A percentile compares a stretch with the other conserved stretches of the same genome.
phyloP scores from a whole-genome alignment of 2,888 invertebrate genomes.

The Chrysomela aeneicollis region DNA sequence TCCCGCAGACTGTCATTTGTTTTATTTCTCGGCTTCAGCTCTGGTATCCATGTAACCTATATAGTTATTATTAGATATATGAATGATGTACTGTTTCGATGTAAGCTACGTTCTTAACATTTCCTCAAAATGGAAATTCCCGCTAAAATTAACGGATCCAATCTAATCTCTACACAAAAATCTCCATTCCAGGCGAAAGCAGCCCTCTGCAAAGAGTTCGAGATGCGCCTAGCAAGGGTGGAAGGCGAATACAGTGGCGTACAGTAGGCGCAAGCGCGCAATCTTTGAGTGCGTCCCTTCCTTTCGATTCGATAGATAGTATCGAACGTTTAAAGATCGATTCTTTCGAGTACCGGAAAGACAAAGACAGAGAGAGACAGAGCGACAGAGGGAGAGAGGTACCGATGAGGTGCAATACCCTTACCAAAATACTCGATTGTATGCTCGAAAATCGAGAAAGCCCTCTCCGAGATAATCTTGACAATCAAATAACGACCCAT shows the following conservation, averaged over 20 bases:
- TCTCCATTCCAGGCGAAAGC: conserved; percentile 54
- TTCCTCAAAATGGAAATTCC: too few relatives aligned
- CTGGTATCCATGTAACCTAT: too few relatives aligned
- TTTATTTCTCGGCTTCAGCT: too few relatives aligned
- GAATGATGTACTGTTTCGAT: too few relatives aligned
- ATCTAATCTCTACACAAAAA: too few relatives aligned
- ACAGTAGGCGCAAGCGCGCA: conserved; percentile 25
- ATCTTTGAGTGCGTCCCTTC: conserved; percentile 28
- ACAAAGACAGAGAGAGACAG: conserved; percentile 19
- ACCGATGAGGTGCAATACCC: conserved; percentile 39
- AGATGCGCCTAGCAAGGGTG: conserved; percentile 57
- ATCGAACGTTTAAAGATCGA: not conserved
- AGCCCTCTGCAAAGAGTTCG: conserved; percentile 59
- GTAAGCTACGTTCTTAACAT: too few relatives aligned
- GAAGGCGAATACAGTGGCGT: conserved; percentile 56
- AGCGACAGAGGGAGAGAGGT: conserved; percentile 18
- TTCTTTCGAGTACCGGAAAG: conserved; percentile 4
- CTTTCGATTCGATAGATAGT: conserved; percentile 1
- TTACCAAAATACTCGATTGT: conserved; percentile 29
- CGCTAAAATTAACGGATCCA: too few relatives aligned
- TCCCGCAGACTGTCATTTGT: too few relatives aligned
- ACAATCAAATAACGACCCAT: conserved; percentile 46
- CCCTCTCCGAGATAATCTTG: conserved; percentile 47
- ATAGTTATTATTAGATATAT: too few relatives aligned
- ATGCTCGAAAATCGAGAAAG: conserved; percentile 25